Percentiles rank a stretch among this genome's conserved stretches.
Evolutionary conservation across 1,140 invertebrate genomes (phyloP).

Genomic region (Anastrepha ludens): DNA sequence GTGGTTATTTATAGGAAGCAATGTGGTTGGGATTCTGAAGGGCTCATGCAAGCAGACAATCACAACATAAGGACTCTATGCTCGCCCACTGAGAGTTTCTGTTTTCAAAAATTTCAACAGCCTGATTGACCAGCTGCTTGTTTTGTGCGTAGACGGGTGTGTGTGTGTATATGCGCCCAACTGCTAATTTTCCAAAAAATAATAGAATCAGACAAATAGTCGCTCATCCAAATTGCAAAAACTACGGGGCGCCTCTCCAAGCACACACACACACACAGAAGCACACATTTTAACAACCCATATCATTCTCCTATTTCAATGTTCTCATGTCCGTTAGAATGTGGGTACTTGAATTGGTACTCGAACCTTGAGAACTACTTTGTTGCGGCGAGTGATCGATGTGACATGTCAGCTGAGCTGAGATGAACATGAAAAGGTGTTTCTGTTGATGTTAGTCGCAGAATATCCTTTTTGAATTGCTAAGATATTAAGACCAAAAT

Average conservation of each 20-base stretch:
- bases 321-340: neutral
- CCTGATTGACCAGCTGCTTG: constrained; percentile 36
- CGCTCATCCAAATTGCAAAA: constrained; percentile 39
- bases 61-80: neutral
- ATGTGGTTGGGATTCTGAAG: constrained; percentile 17
- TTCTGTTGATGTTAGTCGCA: constrained; percentile 40
- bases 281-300: neutral
- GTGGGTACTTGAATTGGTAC: constrained; percentile 26
- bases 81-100: neutral
- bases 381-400: constrained; percentile 39
- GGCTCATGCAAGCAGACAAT: constrained; percentile 12
- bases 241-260: constrained; percentile 18
- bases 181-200: constrained; percentile 52
- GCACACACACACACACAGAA: neutral
- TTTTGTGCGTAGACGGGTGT: neutral
- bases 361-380: constrained; percentile 14
- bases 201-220: constrained; percentile 51
- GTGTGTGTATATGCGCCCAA: neutral
- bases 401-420: constrained; percentile 27
- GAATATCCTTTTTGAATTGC: neutral
- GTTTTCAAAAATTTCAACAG: neutral
- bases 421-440: constrained; percentile 15
- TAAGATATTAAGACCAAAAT: neutral
- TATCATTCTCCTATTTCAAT: neutral
- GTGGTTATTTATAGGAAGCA: neutral